Evolutionary conservation across 2,113 vertebrate species (phyloP), one percentile per base, ranked within the genome.

Genomic region (Hypanus sabinus): DNA sequence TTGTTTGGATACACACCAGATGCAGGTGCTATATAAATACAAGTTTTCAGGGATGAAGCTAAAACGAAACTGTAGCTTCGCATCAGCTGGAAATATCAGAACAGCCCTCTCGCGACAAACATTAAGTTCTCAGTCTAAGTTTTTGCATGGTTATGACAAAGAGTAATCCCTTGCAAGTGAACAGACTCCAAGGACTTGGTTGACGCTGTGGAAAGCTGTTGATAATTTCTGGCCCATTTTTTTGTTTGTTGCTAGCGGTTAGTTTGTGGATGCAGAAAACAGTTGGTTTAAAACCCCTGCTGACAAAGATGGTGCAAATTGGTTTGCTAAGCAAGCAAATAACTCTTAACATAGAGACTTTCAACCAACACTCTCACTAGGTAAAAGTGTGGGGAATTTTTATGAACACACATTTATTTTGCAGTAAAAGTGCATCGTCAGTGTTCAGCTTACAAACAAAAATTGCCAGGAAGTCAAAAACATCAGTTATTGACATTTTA

Each of bases 401-500:
- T 65, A 65, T 62, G 30, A 65, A 60, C 83, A 88, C 55, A 6
- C 27, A 14, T 33, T 18, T 65, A 65, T 90, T 68, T 90, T 62
- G 62, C 60, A 90, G 85, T 33, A n/a, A 90, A 60, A 33, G 60
- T n/a, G n/a, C 30, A n/a, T 20, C 2, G 60, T 36, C 57, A 90
- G n/a, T 90, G 60, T 33, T 88, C 62, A 65, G 46, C 57, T 62
- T 90, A 65, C 60, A 90, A 90, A 90, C 60, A 88, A 88, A 88
- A 88, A 0, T 18, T 90, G n/a, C 85, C 85, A 8, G 85, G 85
- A 90, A 90, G 62, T 60, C 38, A 60, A 90, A 90, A 90, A 30
- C 30, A 33, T n/a, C 62, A 60, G 33, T 5, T 16, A 68, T 68
- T n/a, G 65, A 90, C 81, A 14, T 9, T 30, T 85, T 12, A 55